A percentile compares a stretch with the other conserved stretches of the same genome.
These are phyloP conservation scores for Oreochromis aureus DNA, from an alignment of 2,113 vertebrate genomes.

Conservation along the genomic window DNA sequence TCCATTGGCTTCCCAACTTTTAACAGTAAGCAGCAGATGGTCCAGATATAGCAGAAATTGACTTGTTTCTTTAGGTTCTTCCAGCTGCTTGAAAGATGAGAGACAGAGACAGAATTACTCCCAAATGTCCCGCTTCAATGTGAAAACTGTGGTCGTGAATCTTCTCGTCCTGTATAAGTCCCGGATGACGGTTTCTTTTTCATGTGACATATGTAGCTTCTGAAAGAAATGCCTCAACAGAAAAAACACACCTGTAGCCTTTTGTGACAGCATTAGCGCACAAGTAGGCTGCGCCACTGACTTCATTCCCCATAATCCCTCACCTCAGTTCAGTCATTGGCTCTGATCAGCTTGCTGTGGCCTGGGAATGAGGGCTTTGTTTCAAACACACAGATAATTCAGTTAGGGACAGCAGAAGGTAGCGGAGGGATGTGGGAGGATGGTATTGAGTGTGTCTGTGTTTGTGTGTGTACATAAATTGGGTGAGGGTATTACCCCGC, in stretches of 20 bases:
- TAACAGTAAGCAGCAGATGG: constrained; percentile 22
- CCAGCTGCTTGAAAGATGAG: neutral
- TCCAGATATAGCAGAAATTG: neutral
- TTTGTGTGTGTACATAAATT: neutral
- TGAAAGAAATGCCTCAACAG: neutral
- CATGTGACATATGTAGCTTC: neutral
- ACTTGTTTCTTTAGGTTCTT: constrained; percentile 2
- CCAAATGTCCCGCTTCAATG: neutral
- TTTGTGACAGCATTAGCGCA: neutral
- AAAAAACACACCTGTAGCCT: neutral
- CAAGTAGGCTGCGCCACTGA: neutral
- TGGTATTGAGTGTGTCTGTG: neutral
- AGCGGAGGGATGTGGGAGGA: neutral
- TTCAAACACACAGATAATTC: constrained; percentile 45
- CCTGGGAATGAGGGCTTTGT: constrained; percentile 17
- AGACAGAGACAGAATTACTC: neutral
- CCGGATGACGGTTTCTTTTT: neutral
- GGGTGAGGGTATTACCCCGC: neutral
- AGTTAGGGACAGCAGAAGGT: constrained; percentile 23
- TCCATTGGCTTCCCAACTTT: constrained; percentile 20
- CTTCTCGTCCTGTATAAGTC: neutral
- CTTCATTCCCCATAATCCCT: constrained; percentile 16
- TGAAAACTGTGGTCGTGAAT: neutral
- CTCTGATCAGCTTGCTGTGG: neutral
- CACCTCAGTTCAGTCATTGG: neutral